A percentile compares a stretch with the other conserved stretches of the same genome.
phyloP scores from a whole-genome alignment of 2,888 invertebrate genomes.

The Adineta ricciae region DNA sequence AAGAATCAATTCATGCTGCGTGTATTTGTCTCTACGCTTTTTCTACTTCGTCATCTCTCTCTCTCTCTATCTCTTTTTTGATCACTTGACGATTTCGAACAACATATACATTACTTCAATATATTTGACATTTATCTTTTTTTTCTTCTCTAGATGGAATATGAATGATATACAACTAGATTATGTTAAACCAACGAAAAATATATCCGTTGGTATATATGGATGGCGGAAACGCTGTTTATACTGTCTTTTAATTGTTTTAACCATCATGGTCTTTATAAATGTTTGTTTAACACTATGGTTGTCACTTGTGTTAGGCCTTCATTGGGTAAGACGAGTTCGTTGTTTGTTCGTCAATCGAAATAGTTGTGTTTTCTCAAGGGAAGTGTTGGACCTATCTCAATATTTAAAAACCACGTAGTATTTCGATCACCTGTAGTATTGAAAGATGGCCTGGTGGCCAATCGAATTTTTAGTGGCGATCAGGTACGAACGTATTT shows the following conservation, averaged over 20 bases:
- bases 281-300: conserved; percentile 17
- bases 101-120: background rate
- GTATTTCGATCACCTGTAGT: background rate
- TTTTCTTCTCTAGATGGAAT: background rate
- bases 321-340: background rate
- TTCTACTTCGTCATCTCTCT: background rate
- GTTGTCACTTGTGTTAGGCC: background rate
- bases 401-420: background rate
- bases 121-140: background rate
- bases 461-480: background rate
- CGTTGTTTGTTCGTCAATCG: background rate
- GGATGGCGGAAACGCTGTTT: conserved; percentile 21
- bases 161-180: background rate
- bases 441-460: background rate
- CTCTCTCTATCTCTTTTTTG: background rate
- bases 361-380: background rate
- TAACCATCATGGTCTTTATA: background rate
- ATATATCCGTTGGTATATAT: background rate
- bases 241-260: background rate
- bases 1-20: background rate
- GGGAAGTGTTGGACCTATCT: background rate
- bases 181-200: background rate
- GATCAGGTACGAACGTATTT: background rate
- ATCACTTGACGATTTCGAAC: background rate
- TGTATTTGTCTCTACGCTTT: background rate